Conservation (phyloP, 2,113 vertebrate genomes). For the Anser cygnoides region DNA sequence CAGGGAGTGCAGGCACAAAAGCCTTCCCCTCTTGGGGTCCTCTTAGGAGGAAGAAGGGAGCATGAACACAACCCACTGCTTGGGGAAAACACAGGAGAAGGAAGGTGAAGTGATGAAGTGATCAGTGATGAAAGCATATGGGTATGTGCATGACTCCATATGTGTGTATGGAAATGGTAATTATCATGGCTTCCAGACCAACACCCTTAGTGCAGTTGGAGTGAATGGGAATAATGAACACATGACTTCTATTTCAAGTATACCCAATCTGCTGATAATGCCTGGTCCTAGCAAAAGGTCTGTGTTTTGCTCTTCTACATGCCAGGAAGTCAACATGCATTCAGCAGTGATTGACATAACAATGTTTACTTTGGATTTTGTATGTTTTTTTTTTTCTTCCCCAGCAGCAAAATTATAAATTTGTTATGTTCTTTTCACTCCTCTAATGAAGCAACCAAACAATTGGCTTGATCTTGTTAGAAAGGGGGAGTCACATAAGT, state of each 20-base stretch:
- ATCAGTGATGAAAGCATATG: not conserved
- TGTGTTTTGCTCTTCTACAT: not conserved
- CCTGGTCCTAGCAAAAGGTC: not conserved
- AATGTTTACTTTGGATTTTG: not conserved
- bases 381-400: not conserved
- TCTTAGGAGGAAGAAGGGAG: not conserved
- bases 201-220: not conserved
- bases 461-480: not conserved
- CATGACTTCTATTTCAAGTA: not conserved
- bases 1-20: not conserved
- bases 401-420: not conserved
- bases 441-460: not conserved
- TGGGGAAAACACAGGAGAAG: not conserved
- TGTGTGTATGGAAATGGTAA: not conserved
- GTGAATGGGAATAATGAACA: not conserved
- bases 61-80: not conserved
- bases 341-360: not conserved
- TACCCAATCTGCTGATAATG: not conserved
- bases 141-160: fast-evolving
- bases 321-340: not conserved
- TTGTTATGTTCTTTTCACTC: not conserved
- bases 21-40: not conserved
- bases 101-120: not conserved
- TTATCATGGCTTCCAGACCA: not conserved
- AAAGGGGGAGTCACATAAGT: not conserved